Evolutionary conservation across 1,140 invertebrate genomes (phyloP).

Genomic region (Zaprionus taronus): DNA sequence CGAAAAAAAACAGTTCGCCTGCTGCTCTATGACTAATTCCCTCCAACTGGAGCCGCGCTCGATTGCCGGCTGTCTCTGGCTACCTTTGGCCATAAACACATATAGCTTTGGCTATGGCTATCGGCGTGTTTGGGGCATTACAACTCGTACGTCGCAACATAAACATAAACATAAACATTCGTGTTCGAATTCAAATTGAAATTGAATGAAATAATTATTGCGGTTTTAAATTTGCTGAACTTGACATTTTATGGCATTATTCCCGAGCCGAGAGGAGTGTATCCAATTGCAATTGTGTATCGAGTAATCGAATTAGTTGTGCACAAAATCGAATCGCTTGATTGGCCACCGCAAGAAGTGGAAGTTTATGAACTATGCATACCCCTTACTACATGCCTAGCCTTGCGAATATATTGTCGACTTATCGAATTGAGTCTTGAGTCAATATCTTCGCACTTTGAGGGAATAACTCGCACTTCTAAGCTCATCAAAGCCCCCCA

Average conservation of each 20-base stretch:
- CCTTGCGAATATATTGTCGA: background rate
- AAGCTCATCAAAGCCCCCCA: slow-evolving; percentile 41
- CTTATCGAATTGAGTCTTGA: background rate
- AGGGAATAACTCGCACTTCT: slow-evolving; percentile 21
- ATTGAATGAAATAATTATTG: slow-evolving; percentile 78
- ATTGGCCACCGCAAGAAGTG: background rate
- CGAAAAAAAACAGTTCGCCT: slow-evolving; percentile 38
- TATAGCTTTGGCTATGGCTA: slow-evolving; percentile 10
- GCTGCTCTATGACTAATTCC: slow-evolving; percentile 64
- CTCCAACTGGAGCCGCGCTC: slow-evolving; percentile 26
- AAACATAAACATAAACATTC: slow-evolving; percentile 66
- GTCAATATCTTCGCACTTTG: slow-evolving; percentile 22
- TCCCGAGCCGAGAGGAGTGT: slow-evolving; percentile 6
- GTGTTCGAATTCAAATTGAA: slow-evolving; percentile 62
- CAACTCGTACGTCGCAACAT: slow-evolving; percentile 28
- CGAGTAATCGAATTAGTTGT: slow-evolving; percentile 51
- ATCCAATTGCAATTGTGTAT: slow-evolving; percentile 11
- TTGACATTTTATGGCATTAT: slow-evolving; percentile 71
- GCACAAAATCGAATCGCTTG: slow-evolving; percentile 10
- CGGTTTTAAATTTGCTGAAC: slow-evolving; percentile 63
- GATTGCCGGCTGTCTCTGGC: slow-evolving; percentile 12
- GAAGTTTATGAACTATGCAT: background rate
- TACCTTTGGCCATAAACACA: background rate
- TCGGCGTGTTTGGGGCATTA: slow-evolving; percentile 36
- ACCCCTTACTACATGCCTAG: background rate